Evolutionary conservation across 2,113 vertebrate species (phyloP).

Genomic region (Seriola dumerili): DNA sequence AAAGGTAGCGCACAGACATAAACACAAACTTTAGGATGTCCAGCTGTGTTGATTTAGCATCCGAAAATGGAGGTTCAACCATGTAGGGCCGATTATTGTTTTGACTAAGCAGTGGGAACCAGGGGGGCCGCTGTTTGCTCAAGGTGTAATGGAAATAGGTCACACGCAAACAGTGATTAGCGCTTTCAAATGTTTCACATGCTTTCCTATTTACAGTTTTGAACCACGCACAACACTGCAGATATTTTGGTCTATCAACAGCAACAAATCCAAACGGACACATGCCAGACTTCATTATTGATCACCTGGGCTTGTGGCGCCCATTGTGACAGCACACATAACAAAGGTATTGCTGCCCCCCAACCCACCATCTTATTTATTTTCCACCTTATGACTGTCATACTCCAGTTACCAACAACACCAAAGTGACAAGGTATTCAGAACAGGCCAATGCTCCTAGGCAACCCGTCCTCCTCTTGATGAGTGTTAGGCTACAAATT

Average conservation of each 20-base stretch:
- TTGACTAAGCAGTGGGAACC: constrained; percentile 68
- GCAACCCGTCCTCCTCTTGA: constrained; percentile 62
- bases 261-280: constrained; percentile 33
- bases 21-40: constrained; percentile 83
- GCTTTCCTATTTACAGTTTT: background rate
- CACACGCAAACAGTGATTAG: constrained; percentile 24
- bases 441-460: constrained; percentile 57
- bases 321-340: constrained; percentile 62
- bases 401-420: constrained; percentile 66
- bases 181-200: constrained; percentile 7
- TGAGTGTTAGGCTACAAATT: constrained; percentile 73
- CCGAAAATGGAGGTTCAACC: constrained; percentile 68
- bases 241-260: background rate
- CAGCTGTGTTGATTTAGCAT: constrained; percentile 82
- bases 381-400: constrained; percentile 50
- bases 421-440: constrained; percentile 48
- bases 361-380: constrained; percentile 66
- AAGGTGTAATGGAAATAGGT: constrained; percentile 41
- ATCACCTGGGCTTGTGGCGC: constrained; percentile 51
- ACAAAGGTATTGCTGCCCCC: constrained; percentile 62
- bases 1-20: constrained; percentile 84
- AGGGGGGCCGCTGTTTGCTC: constrained; percentile 40
- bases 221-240: background rate
- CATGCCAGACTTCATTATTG: constrained; percentile 66
- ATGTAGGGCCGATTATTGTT: constrained; percentile 66